Base-by-base conservation (phyloP, 2,888 invertebrate species). In the Epistrophella euchroma region DNA sequence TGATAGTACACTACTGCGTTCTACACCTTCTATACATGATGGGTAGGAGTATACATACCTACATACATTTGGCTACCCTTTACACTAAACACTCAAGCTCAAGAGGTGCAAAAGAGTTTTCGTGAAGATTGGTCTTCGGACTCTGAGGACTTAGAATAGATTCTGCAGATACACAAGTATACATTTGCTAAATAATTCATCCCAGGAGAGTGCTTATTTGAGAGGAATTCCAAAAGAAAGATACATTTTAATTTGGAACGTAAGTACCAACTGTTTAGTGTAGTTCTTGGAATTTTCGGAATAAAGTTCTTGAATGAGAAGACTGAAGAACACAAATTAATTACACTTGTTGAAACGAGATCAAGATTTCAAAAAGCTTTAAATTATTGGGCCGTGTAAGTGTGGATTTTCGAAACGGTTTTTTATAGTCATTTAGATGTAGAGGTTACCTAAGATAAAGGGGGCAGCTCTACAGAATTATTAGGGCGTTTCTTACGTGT, bases 171-270 rank as follows among this genome's bases (percentile, higher is more conserved):
- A 19, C 1, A 58, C 35, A 19, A 22, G 11, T 47, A 19, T 35
- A 32, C 62, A 28, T 66, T 32, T 56, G 15, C 28, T 13, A 55
- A 40, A 71, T 66, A 50, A 64, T 15, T 75, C 56, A 71, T 71
- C 37, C 9, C 37, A 0, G 5, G 15, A 70, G 58, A 43, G 13
- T 19, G 6, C 70, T 76, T 60, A 37, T 56, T 19, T 6, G 15
- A 40, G 40, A 40, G 6, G 15, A 40, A 15, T 15, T 7, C 15
- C 17, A 45, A 6, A 15, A 17, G 11, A 56, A 64, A 13, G 60
- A 32, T 74, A 13, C 28, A 50, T 68, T 64, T 64, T 60, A 73
- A 79, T 73, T 79, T 80, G 52, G 52, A 22, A 10, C 22, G 50
- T 52, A 52, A 15, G n/a, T n/a, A 60, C 40, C 10, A 22, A 35